A percentile compares a stretch with the other conserved stretches of the same genome.
These are phyloP conservation scores for Luehdorfia chinensis DNA, from an alignment of 1,140 invertebrate species.

Conservation along the genomic window DNA sequence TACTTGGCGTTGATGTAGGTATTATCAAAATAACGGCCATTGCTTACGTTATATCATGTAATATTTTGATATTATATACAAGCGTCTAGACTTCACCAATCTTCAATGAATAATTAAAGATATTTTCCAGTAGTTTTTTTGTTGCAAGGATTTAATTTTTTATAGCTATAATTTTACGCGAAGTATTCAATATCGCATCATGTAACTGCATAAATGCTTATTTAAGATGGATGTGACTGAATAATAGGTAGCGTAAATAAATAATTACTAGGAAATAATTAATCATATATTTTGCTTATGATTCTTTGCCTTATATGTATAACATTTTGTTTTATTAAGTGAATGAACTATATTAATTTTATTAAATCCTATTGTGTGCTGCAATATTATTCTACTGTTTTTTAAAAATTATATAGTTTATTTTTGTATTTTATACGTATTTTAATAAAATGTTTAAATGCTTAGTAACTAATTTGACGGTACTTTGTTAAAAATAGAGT, in stretches of 20 bases:
- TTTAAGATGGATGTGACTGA: conserved; percentile 68
- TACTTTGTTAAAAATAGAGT: background rate
- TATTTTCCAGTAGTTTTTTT: too few relatives aligned
- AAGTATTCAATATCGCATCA: conserved; percentile 52
- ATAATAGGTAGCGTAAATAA: conserved; percentile 49
- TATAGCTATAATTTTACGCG: conserved; percentile 23
- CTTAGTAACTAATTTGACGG: background rate
- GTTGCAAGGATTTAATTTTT: too few relatives aligned
- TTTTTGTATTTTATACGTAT: background rate
- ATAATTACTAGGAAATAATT: conserved; percentile 33
- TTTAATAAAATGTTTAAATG: background rate
- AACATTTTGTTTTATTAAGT: background rate
- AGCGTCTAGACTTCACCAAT: background rate
- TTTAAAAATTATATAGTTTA: background rate
- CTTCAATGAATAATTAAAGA: conserved; percentile 4
- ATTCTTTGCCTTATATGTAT: conserved; percentile 24
- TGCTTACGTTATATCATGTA: background rate
- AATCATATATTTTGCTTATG: conserved; percentile 28
- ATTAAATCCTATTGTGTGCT: background rate
- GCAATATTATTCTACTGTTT: background rate
- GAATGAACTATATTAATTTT: too few relatives aligned
- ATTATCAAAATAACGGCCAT: background rate
- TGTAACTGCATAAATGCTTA: conserved; percentile 47
- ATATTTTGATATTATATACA: background rate
- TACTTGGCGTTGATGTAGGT: background rate